A percentile compares a stretch with the other conserved stretches of the same genome.
Evolutionary conservation across 2,888 invertebrate genomes (phyloP).

Genomic region (Toxonevra muliebris): DNA sequence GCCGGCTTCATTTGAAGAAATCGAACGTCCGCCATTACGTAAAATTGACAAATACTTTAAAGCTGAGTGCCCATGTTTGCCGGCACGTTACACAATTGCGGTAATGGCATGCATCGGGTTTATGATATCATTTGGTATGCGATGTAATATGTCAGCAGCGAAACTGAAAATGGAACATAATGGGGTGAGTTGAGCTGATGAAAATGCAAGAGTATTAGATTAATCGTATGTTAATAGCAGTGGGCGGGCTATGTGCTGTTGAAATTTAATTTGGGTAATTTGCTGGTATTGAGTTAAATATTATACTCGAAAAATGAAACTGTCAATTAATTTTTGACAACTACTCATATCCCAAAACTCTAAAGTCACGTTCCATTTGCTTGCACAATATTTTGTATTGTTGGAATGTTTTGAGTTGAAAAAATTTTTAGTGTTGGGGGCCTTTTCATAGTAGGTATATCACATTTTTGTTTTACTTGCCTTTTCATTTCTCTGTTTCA

Average conservation of each 20-base stretch:
- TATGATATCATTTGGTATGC: conserved; percentile 96
- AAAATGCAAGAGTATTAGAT: conserved; percentile 11
- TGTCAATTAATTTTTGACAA: conserved; percentile 49
- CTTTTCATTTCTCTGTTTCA: background rate
- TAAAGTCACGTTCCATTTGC: conserved; percentile 39
- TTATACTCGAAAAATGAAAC: background rate
- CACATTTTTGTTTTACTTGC: conserved; percentile 30
- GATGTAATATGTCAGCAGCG: conserved; percentile 99
- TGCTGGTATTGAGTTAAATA: conserved; percentile 5
- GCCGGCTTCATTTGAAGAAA: conserved; percentile 81
- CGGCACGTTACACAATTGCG: conserved; percentile 87
- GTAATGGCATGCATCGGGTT: conserved; percentile 88
- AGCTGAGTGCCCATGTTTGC: conserved; percentile 86
- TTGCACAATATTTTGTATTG: conserved; percentile 20
- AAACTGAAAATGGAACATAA: conserved; percentile 80
- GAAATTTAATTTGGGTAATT: conserved; percentile 32
- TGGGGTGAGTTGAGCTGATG: conserved; percentile 62
- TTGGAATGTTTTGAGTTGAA: background rate
- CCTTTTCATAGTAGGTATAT: conserved; percentile 14
- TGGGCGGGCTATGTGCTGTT: background rate
- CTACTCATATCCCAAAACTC: conserved; percentile 17
- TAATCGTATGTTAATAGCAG: background rate
- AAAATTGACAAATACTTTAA: conserved; percentile 87
- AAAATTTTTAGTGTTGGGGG: conserved; percentile 1
- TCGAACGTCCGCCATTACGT: conserved; percentile 84